Base-by-base conservation (phyloP, 2,113 vertebrate genomes). In the Leptodactylus fuscus region DNA sequence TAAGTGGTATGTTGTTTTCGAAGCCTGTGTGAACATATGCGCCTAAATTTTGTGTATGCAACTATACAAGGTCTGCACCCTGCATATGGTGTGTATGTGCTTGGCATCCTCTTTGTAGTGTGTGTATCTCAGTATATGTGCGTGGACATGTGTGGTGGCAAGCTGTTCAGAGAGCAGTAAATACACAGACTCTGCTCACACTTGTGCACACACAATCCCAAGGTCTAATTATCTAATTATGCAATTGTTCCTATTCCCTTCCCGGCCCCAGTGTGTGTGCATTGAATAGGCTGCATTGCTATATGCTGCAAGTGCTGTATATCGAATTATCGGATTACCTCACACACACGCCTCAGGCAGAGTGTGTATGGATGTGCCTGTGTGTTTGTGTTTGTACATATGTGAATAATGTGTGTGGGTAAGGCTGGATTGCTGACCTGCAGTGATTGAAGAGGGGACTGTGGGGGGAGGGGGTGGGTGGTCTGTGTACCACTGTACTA, bases 391-490 rank as follows among this genome's bases (percentile, higher is more conserved):
- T 82, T 29, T 77, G 67, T 82, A 53, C 51, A 70, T 82, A 51
- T 83, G 81, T 58, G 62, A 71, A 11, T 55, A 74, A 36, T 78
- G 73, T 85, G 71, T 85, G 82, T 51, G 77, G 62, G 74, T 69
- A 85, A 53, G 49, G 76, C 75, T 85, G 75, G 83, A 85, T 85
- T 85, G 75, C 75, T 85, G 83, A 85, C 83, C 83, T 85, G 83
- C 76, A 80, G 83, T 79, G 83, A 85, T 85, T 85, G 83, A 85
- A 85, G 48, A 78, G 75, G 83, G 83, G 62, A 85, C 32, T 41
- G 75, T 70, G 75, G 83, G 83, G n/a, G 83, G 83, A 85, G 83
- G 83, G 81, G 74, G 62, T 55, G 83, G 83, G 83, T 85, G 83
- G 83, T 79, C 83, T 85, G 83, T 79, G 75, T 85, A 85, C 60